Percentiles rank a stretch among this genome's conserved stretches.
Conservation (phyloP, 2,797 vertebrate species). For the Botia kubotai region DNA sequence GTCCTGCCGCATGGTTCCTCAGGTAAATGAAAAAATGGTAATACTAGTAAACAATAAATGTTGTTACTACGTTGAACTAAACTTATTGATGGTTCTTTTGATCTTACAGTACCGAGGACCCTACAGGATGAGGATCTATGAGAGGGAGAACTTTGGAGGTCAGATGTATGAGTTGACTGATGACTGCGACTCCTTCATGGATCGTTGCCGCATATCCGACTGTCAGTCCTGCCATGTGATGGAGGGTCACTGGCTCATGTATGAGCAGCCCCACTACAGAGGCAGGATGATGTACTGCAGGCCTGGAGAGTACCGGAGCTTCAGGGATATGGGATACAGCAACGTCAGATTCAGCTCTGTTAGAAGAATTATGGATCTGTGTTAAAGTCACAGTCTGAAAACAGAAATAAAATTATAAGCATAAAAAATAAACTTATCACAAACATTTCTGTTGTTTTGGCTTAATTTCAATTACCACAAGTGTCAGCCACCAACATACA, state of each 20-base stretch:
- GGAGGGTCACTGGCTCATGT: constrained; percentile 62
- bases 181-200: constrained; percentile 59
- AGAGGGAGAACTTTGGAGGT: constrained; percentile 61
- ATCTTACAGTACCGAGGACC: constrained; percentile 12
- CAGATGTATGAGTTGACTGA: constrained; percentile 57
- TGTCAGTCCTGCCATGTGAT: constrained; percentile 61
- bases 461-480: too few relatives aligned
- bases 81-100: neutral
- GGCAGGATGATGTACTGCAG: constrained; percentile 58
- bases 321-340: constrained; percentile 41
- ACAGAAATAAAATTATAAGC: too few relatives aligned
- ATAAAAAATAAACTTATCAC: too few relatives aligned
- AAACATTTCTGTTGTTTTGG: too few relatives aligned
- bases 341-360: constrained; percentile 55
- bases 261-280: constrained; percentile 57
- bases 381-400: constrained; percentile 10
- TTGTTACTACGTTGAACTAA: neutral
- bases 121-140: constrained; percentile 57
- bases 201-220: constrained; percentile 54
- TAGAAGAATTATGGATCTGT: constrained; percentile 48
- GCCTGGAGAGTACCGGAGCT: constrained; percentile 61
- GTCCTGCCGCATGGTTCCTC: constrained; percentile 25
- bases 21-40: constrained; percentile 58
- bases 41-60: too few relatives aligned
- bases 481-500: too few relatives aligned